Evolutionary conservation across 2,888 invertebrate genomes (phyloP), one percentile per base, ranked within the genome.

Genomic region (Parnassius smintheus): DNA sequence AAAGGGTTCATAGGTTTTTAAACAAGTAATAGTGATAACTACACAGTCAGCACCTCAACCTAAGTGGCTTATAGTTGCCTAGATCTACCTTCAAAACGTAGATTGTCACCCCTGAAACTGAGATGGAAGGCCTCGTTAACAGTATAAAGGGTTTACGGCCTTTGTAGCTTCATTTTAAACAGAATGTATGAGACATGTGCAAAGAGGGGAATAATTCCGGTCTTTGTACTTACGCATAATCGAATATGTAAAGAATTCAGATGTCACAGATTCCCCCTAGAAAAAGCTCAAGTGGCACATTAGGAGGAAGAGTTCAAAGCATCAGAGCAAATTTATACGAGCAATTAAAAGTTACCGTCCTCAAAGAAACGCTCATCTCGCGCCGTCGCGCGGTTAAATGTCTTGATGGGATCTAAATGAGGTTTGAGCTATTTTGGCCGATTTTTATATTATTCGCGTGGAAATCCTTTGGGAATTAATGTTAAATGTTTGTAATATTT

Each of bases 321-420:
- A 70, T 67, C 66, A 66, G 73, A 51, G 59, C 25, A 18, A 56
- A 59, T 59, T 62, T 52, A 51, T 41, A 69, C 68, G 70, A 67
- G 73, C 86, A 86, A 87, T 87, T 86, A 86, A 84, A 87, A 86
- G 79, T 86, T 83, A 75, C 72, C 75, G 74, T 67, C 71, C 71
- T 80, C 82, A 83, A 85, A 84, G 83, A 59, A 70, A 65, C 64
- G 65, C 70, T 84, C 77, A 77, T 78, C 73, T 71, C 76, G 85
- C 81, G 80, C 74, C 68, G 78, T 76, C 74, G 75, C 74, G 71
- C 77, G 73, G 63, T 73, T 74, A 76, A 78, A 73, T 70, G 58
- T 61, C 55, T 62, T 63, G 64, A 59, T 62, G 63, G 58, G 35
- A 61, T 3, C 41, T 48, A 35, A 52, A 56, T n/a, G 51, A 35